Evolutionary conservation across 1,140 invertebrate genomes (phyloP).

Genomic region (Portunus trituberculatus): DNA sequence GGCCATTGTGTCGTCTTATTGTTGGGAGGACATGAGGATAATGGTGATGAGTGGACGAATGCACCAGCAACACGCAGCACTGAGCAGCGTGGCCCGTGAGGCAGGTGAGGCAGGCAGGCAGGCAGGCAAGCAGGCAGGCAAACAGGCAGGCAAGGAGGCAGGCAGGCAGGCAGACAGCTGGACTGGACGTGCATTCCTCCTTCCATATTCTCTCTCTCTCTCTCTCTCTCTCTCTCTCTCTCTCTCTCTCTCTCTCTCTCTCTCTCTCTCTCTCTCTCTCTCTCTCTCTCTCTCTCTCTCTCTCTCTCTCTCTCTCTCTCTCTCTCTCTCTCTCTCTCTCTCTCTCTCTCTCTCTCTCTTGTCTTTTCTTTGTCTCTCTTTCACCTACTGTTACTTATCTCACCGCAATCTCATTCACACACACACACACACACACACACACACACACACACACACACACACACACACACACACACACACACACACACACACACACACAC

Average conservation of each 20-base stretch:
- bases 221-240: constrained; percentile 39
- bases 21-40: too few species aligned
- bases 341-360: neutral
- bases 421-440: constrained; percentile 43
- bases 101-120: neutral
- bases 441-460: neutral
- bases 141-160: neutral
- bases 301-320: constrained; percentile 43
- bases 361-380: neutral
- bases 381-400: neutral
- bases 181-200: too few species aligned
- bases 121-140: too few species aligned
- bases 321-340: neutral
- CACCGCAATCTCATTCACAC: neutral
- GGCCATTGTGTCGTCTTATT: too few species aligned
- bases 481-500: too few species aligned
- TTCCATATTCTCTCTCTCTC: neutral
- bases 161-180: too few species aligned
- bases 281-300: constrained; percentile 44
- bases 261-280: neutral
- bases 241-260: constrained; percentile 37
- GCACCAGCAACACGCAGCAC: too few species aligned
- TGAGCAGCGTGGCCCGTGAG: too few species aligned
- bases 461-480: too few species aligned
- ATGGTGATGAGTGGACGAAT: too few species aligned